Evolutionary conservation across 2,797 vertebrate genomes (phyloP).

Genomic region (Danio albolineatus): DNA sequence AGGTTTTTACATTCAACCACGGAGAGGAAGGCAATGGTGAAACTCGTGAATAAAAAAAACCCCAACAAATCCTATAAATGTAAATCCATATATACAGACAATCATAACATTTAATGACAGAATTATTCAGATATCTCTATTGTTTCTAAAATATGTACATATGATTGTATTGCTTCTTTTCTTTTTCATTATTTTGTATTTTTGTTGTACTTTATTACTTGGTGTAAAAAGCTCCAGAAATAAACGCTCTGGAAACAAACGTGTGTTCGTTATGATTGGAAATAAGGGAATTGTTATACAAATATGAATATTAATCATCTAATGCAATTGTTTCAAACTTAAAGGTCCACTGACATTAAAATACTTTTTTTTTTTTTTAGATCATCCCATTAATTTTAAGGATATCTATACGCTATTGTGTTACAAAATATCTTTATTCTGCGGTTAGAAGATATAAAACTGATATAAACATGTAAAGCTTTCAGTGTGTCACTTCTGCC

Average conservation of each 20-base stretch:
- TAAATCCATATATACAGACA: slow-evolving; percentile 91
- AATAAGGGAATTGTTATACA: neutral
- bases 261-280: neutral
- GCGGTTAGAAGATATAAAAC: too few relatives aligned
- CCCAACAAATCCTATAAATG: slow-evolving; percentile 79
- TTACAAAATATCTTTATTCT: too few relatives aligned
- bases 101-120: slow-evolving; percentile 94
- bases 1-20: slow-evolving; percentile 38
- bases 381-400: too few relatives aligned
- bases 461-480: too few relatives aligned
- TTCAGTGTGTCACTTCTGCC: too few relatives aligned
- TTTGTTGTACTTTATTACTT: slow-evolving; percentile 99
- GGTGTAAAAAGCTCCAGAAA: slow-evolving; percentile 99
- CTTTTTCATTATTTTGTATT: slow-evolving; percentile 98
- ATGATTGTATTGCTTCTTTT: slow-evolving; percentile 86
- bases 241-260: slow-evolving; percentile 96
- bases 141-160: slow-evolving; percentile 98
- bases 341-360: too few relatives aligned
- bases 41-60: slow-evolving; percentile 45
- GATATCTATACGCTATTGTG: too few relatives aligned
- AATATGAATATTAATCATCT: too few relatives aligned
- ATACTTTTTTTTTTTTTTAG: too few relatives aligned
- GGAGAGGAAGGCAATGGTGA: slow-evolving; percentile 53
- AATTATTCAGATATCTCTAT: slow-evolving; percentile 89
- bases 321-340: too few relatives aligned